Evolutionary conservation across 2,113 vertebrate species (phyloP), one percentile per base, ranked within the genome.

Genomic region (Brachyhypopomus occidentalis): DNA sequence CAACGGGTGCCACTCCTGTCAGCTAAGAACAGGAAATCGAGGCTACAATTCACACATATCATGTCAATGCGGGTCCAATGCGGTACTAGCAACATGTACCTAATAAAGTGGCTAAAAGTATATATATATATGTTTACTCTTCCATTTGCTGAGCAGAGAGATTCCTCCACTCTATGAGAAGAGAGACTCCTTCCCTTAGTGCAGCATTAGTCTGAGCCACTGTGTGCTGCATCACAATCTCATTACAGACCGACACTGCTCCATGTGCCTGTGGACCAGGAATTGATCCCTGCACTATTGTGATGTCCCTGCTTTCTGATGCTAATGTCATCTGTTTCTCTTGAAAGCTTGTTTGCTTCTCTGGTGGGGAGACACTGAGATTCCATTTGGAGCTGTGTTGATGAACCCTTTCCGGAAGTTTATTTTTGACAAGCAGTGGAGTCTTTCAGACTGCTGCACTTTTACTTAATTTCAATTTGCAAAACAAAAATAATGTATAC

Each of bases 261-360:
- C 45, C 67, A 34, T 75, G 45, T 76, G 48, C 75, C 80, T 62
- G 62, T 20, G 62, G 34, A 75, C 19, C 23, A 76, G 63, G 63
- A 76, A 82, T 82, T 82, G 80, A 82, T 82, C 59, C 76, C 52
- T 60, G 63, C 62, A 22, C 79, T 64, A 22, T 69, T 73, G 75
- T 36, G 20, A 72, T 56, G 73, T 69, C 73, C 41, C 64, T 5
- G 16, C 36, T 59, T 66, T 81, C 63, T 69, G 45, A 48, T 48
- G 45, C 79, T 82, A 76, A 82, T 82, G 72, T 70, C 27, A 55
- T 66, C 75, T 56, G 67, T 56, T 76, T 71, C 73, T 66, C 20
- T 59, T 70, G 36, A 76, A 76, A 73, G 45, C 73, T 76, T 34
- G 27, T 66, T 58, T 76, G 62, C 55, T 82, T 82, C 75, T 70